Conservation (phyloP, 2,888 invertebrate species). For the Euclidia mi region DNA sequence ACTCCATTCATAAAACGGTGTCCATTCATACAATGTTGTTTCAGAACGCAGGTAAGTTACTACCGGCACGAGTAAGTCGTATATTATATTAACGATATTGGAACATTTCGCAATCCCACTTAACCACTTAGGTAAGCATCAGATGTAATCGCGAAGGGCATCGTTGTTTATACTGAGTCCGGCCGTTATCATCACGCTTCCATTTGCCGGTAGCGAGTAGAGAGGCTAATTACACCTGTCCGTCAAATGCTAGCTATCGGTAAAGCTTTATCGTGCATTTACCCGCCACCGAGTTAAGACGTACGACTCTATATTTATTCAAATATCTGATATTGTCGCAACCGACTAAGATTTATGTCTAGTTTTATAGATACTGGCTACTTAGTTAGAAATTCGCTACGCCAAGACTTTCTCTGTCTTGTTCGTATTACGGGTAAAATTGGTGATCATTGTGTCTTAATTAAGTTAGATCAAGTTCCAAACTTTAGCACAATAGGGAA, state of each 20-base stretch:
- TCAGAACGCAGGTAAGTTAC: constrained; percentile 6
- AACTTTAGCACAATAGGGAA: constrained; percentile 38
- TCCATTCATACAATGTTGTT: constrained; percentile 36
- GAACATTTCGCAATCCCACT: constrained; percentile 72
- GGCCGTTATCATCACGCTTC: constrained; percentile 70
- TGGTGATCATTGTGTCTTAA: constrained; percentile 49
- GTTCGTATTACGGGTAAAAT: constrained; percentile 34
- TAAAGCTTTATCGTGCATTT: constrained; percentile 76
- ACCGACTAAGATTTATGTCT: constrained; percentile 55
- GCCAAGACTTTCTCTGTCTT: constrained; percentile 52
- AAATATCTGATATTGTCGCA: constrained; percentile 59
- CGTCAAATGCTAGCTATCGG: constrained; percentile 77
- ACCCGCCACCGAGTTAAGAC: constrained; percentile 61
- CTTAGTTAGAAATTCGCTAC: constrained; percentile 47
- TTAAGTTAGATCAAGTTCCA: constrained; percentile 39
- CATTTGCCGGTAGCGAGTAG: constrained; percentile 73
- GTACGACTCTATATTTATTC: constrained; percentile 58
- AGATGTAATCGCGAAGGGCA: constrained; percentile 79
- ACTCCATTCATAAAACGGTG: constrained; percentile 40
- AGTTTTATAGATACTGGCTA: constrained; percentile 53
- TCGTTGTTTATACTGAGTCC: constrained; percentile 77
- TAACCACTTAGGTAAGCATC: constrained; percentile 68
- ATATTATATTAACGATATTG: constrained; percentile 43
- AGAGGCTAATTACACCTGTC: constrained; percentile 86
- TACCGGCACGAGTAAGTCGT: constrained; percentile 17